These are phyloP conservation scores for Drosophila sp. DNA, from an alignment of 1,140 invertebrate genomes.

Conservation along the genomic window DNA sequence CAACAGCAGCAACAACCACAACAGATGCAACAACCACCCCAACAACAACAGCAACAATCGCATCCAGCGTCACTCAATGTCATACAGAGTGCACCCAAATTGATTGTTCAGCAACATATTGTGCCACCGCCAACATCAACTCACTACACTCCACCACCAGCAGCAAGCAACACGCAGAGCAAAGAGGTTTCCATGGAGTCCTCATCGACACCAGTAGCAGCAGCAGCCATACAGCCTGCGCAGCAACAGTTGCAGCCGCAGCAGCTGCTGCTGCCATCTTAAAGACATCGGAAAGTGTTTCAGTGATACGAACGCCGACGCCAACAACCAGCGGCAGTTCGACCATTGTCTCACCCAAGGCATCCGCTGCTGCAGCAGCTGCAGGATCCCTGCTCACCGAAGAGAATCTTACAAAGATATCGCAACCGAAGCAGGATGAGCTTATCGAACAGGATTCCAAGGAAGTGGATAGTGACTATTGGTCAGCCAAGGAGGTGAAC, in stretches of 20 bases:
- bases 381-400: constrained; percentile 65
- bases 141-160: background rate
- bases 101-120: constrained; percentile 75
- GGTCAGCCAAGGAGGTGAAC: constrained; percentile 89
- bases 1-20: constrained; percentile 41
- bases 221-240: background rate
- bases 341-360: constrained; percentile 49
- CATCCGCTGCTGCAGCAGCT: background rate
- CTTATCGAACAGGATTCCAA: constrained; percentile 83
- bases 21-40: constrained; percentile 24
- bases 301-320: constrained; percentile 72
- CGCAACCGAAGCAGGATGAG: constrained; percentile 75
- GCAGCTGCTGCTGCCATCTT: constrained; percentile 8
- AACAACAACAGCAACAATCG: constrained; percentile 28
- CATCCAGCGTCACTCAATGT: constrained; percentile 59
- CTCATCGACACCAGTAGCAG: background rate
- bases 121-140: constrained; percentile 48
- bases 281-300: constrained; percentile 69
- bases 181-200: constrained; percentile 39
- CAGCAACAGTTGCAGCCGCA: background rate
- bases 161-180: constrained; percentile 35
- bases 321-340: constrained; percentile 50
- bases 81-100: constrained; percentile 62
- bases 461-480: constrained; percentile 88
- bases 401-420: constrained; percentile 81